Evolutionary conservation across 2,113 vertebrate species (phyloP), one percentile per base, ranked within the genome.

Genomic region (Leptobrachium leishanense): DNA sequence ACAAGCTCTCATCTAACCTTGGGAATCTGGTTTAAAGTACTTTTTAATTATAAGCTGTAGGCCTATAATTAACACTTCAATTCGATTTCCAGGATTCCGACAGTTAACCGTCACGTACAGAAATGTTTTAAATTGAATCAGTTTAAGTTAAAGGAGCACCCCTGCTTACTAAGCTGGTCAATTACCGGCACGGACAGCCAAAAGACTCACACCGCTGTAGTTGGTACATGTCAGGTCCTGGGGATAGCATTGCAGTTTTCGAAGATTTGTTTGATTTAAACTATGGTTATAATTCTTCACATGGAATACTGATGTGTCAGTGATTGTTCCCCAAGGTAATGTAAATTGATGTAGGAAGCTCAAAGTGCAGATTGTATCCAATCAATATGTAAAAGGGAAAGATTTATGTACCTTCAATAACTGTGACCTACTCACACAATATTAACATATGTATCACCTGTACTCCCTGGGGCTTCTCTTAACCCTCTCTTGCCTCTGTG

Each of bases 41-140:
- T 64, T 65, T 68, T 68, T 78, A 78, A 72, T 72, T 65, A 66
- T 12, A 72, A 66, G 68, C 76, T 65, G 12, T 44, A 72, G 68
- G 68, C 62, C 39, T 66, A 63, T 78, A 42, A 64, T 72, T 71
- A 65, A 43, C 9, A 13, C 44, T 78, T 15, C 68, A 12, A 59
- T 79, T 72, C 64, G 43, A 31, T 31, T 55, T 72, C 39, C 43
- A 46, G 43, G 68, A 65, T 40, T 79, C 69, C 13, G 31, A 54
- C 59, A 55, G 41, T 72, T 8, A 1, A 55, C 53, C 8, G 31
- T 31, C 39, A 66, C 31, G 12, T 41, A 42, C 43, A 75, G 41
- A 15, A 54, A 6, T 15, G 65, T 53, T 2, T 43, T 68, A 5
- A 20, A 63, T 69, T 43, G 42, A 10, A 13, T 70, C 53, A 70